Percentiles rank a stretch among this genome's conserved stretches.
phyloP scores from a whole-genome alignment of 53 echinoderm and acorn worm species.

The Paracentrotus lividus region DNA sequence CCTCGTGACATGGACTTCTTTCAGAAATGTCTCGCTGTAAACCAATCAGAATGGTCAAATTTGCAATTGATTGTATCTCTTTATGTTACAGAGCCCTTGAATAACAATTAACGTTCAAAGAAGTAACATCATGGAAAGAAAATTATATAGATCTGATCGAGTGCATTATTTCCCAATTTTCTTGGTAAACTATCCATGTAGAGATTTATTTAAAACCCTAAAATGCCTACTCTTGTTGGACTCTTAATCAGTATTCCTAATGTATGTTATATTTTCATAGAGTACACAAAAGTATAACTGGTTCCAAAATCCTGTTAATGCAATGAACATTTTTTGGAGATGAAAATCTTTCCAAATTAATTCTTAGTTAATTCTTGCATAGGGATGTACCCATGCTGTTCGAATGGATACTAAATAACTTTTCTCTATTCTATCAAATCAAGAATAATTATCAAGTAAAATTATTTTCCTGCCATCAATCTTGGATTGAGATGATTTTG shows the following conservation, averaged over 20 bases:
- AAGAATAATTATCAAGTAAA: background rate
- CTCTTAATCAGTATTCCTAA: background rate
- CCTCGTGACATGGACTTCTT: no score
- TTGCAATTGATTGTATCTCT: no score
- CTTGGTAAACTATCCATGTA: background rate
- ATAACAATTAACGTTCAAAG: background rate
- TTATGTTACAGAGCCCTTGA: no score
- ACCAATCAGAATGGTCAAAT: no score
- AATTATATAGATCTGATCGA: background rate
- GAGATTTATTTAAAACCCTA: background rate
- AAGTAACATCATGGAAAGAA: background rate
- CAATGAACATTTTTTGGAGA: background rate
- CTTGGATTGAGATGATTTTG: constrained; percentile 47
- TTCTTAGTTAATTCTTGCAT: background rate
- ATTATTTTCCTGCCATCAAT: background rate
- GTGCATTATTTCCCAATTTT: background rate
- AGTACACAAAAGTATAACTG: background rate
- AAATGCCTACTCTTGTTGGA: background rate
- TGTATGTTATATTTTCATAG: background rate
- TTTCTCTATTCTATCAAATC: background rate
- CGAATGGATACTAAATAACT: background rate
- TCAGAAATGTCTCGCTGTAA: no score
- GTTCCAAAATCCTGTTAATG: background rate
- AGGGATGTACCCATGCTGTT: background rate
- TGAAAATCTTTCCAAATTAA: no score